A percentile compares a stretch with the other conserved stretches of the same genome.
phyloP scores from a whole-genome alignment of 2,888 invertebrate genomes.

The Drosophila greeni region DNA sequence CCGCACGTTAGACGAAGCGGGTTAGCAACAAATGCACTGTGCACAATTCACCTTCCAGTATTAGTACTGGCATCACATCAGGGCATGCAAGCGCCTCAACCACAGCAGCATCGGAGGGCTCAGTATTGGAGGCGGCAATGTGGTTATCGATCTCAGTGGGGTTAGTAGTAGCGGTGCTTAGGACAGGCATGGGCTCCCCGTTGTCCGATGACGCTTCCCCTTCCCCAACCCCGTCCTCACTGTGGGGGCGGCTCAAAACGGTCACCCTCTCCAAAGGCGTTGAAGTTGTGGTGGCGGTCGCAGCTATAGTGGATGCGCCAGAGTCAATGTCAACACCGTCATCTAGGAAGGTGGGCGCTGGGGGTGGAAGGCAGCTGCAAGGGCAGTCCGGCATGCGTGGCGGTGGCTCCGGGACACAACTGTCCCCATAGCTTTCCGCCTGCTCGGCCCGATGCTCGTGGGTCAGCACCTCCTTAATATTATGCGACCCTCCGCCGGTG shows the following conservation, averaged over 20 bases:
- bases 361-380: constrained; percentile 65
- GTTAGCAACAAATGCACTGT: constrained; percentile 46
- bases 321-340: constrained; percentile 45
- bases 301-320: neutral
- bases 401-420: constrained; percentile 76
- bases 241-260: constrained; percentile 20
- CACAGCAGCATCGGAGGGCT: constrained; percentile 24
- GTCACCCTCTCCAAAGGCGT: constrained; percentile 35
- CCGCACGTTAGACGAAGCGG: constrained; percentile 37
- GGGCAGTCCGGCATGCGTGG: constrained; percentile 78
- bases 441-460: constrained; percentile 53
- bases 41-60: constrained; percentile 88
- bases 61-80: constrained; percentile 87
- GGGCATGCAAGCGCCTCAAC: constrained; percentile 80
- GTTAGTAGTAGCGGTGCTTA: constrained; percentile 40
- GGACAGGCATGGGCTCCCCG: neutral
- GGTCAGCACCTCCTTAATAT: constrained; percentile 68
- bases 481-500: constrained; percentile 78
- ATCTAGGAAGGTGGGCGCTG: constrained; percentile 21
- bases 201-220: constrained; percentile 9
- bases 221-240: constrained; percentile 13
- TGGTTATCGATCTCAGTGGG: constrained; percentile 43
- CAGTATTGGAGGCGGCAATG: constrained; percentile 40
- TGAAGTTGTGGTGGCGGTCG: constrained; percentile 2
- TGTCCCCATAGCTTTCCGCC: constrained; percentile 26